A percentile compares a stretch with the other conserved stretches of the same genome.
These are phyloP conservation scores for Drosophila setifemur DNA, from an alignment of 1,140 invertebrate genomes.

Conservation along the genomic window DNA sequence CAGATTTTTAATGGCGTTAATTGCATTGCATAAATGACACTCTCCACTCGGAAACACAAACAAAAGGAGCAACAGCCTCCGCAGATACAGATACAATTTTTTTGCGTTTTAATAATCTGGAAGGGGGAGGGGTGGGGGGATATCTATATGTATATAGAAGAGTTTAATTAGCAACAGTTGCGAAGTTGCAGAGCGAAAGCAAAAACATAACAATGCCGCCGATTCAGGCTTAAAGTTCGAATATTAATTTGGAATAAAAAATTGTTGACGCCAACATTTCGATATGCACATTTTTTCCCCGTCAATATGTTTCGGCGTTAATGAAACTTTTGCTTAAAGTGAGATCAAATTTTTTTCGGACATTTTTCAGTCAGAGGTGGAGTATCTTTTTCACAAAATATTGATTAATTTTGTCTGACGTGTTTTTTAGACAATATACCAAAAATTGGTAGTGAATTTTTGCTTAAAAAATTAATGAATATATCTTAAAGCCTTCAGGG, in stretches of 20 bases:
- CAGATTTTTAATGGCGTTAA: constrained; percentile 72
- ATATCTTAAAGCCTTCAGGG: no score
- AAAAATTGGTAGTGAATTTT: no score
- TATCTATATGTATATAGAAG: no score
- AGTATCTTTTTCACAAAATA: neutral
- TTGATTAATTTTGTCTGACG: neutral
- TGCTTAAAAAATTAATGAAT: no score
- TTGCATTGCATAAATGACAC: constrained; percentile 58
- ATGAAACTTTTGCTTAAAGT: constrained; percentile 11
- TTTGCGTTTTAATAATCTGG: constrained; percentile 40
- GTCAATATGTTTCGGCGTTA: neutral
- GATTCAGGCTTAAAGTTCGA: constrained; percentile 39
- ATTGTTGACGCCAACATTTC: neutral
- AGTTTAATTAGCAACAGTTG: constrained; percentile 67
- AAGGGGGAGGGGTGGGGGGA: no score
- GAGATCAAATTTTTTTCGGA: neutral
- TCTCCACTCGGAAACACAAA: constrained; percentile 17
- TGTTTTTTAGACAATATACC: no score
- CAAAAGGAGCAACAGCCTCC: neutral
- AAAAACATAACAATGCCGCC: neutral
- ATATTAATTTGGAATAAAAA: constrained; percentile 24
- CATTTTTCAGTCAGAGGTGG: neutral
- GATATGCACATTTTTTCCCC: neutral
- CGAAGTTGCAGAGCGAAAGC: constrained; percentile 12
- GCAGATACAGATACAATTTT: constrained; percentile 6